Base-by-base conservation (phyloP, 2,888 invertebrate genomes). In the Malacosoma neustria region DNA sequence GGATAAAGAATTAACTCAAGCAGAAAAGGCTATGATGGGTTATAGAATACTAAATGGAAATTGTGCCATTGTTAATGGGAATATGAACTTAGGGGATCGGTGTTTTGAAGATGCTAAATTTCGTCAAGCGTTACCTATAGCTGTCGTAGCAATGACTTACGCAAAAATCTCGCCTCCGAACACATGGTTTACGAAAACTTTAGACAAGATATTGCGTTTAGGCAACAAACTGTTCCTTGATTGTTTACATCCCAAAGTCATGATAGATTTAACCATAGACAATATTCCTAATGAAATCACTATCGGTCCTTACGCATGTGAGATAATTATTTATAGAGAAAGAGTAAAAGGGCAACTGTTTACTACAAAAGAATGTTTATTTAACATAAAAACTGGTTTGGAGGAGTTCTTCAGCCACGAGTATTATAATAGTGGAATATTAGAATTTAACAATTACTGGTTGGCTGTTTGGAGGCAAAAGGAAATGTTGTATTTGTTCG, bases 91-190 rank as follows among this genome's bases (percentile, higher is more conserved):
- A 39, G 88, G 85, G 0, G 89, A 89, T 48, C 68, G 82, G 41
- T 88, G 88, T 51, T 90, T 90, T 45, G 87, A 87, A 46, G 88
- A 88, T 7, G 76, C 87, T 0, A 81, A 87, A 39, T 88, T 81
- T 46, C 88, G 90, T 36, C 89, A 91, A 45, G 89, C 90, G 0
- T 57, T 91, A 37, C 72, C 91, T 0, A 88, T 89, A 41, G 82
- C 89, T 0, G 69, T 89, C 0, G 81, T 89, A 4, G 88, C 89
- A 2, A 71, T 91, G 66, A 87, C 90, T 0, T 92, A 92, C 47
- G 84, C 90, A 0, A 87, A 89, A 53, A 89, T 92, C 45, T 90
- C 91, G 2, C 88, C 89, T 0, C 87, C 90, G 0, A 88, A 87
- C 36, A 79, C 87, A 0, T 89, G 89, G 89, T 87, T 85, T 48